Evolutionary conservation across 2,888 invertebrate species (phyloP), one percentile per base, ranked within the genome.

Genomic region (Caenorhabditis sulstoni): DNA sequence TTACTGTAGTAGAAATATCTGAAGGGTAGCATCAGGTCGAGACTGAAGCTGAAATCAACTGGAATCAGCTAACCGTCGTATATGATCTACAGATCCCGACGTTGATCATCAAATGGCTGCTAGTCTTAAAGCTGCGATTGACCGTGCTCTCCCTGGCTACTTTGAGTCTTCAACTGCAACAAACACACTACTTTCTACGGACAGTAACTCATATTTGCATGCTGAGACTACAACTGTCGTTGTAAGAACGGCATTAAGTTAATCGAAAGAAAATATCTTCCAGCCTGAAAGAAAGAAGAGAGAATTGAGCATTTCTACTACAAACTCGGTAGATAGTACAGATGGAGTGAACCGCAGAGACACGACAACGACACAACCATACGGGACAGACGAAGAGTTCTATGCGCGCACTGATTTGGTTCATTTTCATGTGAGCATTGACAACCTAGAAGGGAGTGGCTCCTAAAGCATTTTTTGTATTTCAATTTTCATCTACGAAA

Each of bases 311-410:
- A 29, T 7, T 7, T 7, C 37, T 1, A 14, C 58, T 37, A 23
- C 50, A n/a, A 1, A 49, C 18, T 47, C 7, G 7, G 7, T 29
- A 29, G 7, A 37, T 39, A 35, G 18, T 8, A 20, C 49, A 16
- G 1, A 45, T 20, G 11, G 20, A 5, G 9, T 3, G 0, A 57
- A 16, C 5, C 68, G 5, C 20, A 11, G 12, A 44, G n/a, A 9
- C 8, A 23, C 23, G n/a, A n/a, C 66, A 16, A 73, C 75, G 14
- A 80, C 80, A 11, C 80, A 80, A 58, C 80, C 80, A 8, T 80
- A 80, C 22, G 80, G 80, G 22, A 80, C 70, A 16, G 80, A 80
- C 47, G 80, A 70, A 47, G 80, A 80, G 12, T 80, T 80, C 39
- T 80, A 76, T 23, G 80, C 70, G 3, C 53, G 80, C 18, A 79